Evolutionary conservation across 1,140 invertebrate genomes (phyloP).

Genomic region (Eurytemora carolleeae): DNA sequence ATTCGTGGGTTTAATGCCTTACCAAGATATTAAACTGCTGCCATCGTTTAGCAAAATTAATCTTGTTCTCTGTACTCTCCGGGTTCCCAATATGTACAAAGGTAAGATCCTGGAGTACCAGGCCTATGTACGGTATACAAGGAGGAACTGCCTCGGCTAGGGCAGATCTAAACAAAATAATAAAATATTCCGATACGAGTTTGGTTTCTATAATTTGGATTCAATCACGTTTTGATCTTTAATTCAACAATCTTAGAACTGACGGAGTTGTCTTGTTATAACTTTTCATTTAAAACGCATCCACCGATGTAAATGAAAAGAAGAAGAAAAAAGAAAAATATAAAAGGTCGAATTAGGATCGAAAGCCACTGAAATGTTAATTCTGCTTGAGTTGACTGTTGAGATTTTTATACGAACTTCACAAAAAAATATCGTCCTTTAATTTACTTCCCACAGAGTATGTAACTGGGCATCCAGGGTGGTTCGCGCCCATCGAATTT

Average conservation of each 20-base stretch:
- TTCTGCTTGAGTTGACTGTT: conserved; percentile 82
- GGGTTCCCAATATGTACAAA: conserved; percentile 95
- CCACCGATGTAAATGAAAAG: background rate
- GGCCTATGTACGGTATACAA: conserved; percentile 95
- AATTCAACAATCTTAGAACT: no score
- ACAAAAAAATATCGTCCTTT: no score
- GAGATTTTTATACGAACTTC: conserved; percentile 78
- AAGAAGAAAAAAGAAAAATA: no score
- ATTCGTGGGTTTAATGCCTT: no score
- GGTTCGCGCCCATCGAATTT: no score
- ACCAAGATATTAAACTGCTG: conserved; percentile 90
- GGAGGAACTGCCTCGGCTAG: conserved; percentile 76
- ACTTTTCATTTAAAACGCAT: no score
- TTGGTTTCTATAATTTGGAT: no score
- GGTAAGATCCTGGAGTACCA: conserved; percentile 89
- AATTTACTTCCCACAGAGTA: no score
- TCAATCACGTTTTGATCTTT: no score
- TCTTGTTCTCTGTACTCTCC: conserved; percentile 59
- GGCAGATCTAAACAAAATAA: background rate
- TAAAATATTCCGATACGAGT: no score
- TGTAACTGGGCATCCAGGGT: no score
- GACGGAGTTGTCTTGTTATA: no score
- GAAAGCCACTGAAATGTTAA: conserved; percentile 83
- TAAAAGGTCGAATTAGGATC: conserved; percentile 82
- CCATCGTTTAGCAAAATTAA: conserved; percentile 95